Conservation (phyloP, 2,888 invertebrate species). For the Boloria euphrosyne region DNA sequence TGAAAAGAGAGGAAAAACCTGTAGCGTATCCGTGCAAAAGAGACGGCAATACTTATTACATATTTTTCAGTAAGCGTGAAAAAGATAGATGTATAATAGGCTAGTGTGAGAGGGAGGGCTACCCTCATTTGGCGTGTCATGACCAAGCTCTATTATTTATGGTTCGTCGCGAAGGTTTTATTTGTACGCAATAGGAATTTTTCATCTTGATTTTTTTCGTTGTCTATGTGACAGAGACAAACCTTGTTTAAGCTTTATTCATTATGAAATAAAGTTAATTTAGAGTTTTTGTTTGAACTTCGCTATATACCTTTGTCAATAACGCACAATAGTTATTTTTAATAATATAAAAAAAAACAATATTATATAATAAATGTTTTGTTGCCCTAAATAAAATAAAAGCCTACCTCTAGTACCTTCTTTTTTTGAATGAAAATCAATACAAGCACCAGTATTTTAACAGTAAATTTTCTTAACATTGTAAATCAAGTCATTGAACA, state of each 20-base stretch:
- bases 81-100: not conserved
- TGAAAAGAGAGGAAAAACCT: slow-evolving; percentile 12
- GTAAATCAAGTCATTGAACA: too few relatives aligned
- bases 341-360: too few relatives aligned
- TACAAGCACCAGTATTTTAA: too few relatives aligned
- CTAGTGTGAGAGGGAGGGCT: slow-evolving; percentile 16
- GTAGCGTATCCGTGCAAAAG: not conserved
- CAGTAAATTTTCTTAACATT: too few relatives aligned
- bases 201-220: slow-evolving; percentile 28
- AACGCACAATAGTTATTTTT: too few relatives aligned
- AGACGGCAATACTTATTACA: not conserved
- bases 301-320: too few relatives aligned
- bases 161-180: slow-evolving; percentile 39
- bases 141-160: slow-evolving; percentile 71
- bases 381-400: too few relatives aligned
- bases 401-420: too few relatives aligned
- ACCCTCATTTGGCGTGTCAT: slow-evolving; percentile 71
- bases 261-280: not conserved
- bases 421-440: too few relatives aligned
- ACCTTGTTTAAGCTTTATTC: not conserved
- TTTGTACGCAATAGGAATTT: slow-evolving; percentile 30
- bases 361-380: too few relatives aligned
- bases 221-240: slow-evolving; percentile 4
- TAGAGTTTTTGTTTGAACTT: too few relatives aligned
- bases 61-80: slow-evolving; percentile 6